Evolutionary conservation across 35 echinoderm and acorn worm genomes (phyloP).

Genomic region (Apostichopus californicus): DNA sequence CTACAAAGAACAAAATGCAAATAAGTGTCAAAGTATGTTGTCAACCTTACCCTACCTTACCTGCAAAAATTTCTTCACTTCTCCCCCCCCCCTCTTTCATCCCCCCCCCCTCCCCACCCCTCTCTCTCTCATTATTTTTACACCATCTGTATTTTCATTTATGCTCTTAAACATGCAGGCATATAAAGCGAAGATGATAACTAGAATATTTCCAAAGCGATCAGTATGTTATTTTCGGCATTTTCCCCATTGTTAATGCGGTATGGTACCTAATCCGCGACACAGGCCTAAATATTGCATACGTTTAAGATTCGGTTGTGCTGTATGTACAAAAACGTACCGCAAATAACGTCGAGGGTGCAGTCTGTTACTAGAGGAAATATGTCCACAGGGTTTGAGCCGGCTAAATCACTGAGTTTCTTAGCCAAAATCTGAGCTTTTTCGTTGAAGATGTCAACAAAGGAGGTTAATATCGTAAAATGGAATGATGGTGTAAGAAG

Average conservation of each 20-base stretch:
- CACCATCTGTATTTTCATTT: no score
- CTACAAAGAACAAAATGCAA: not conserved
- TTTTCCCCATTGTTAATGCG: not conserved
- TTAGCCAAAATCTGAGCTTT: conserved; percentile 61
- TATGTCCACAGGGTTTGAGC: conserved; percentile 39
- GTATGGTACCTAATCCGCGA: not conserved
- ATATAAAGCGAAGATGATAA: no score
- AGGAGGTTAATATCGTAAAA: conserved; percentile 72
- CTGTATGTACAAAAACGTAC: not conserved
- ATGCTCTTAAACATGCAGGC: no score
- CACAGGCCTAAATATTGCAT: no score
- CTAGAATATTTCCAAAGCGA: no score
- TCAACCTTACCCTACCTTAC: no score
- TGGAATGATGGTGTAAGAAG: conserved; percentile 87
- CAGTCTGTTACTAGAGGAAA: conserved; percentile 53
- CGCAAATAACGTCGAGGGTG: conserved; percentile 61
- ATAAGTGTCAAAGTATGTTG: no score
- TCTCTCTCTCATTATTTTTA: no score
- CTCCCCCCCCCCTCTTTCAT: no score
- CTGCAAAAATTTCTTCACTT: no score
- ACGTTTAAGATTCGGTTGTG: no score
- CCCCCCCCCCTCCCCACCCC: no score
- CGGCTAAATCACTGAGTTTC: conserved; percentile 47
- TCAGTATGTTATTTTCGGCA: not conserved
- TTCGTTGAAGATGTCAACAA: conserved; percentile 82